Base-by-base conservation (phyloP, 1,140 invertebrate species). In the Antheraea pernyi region DNA sequence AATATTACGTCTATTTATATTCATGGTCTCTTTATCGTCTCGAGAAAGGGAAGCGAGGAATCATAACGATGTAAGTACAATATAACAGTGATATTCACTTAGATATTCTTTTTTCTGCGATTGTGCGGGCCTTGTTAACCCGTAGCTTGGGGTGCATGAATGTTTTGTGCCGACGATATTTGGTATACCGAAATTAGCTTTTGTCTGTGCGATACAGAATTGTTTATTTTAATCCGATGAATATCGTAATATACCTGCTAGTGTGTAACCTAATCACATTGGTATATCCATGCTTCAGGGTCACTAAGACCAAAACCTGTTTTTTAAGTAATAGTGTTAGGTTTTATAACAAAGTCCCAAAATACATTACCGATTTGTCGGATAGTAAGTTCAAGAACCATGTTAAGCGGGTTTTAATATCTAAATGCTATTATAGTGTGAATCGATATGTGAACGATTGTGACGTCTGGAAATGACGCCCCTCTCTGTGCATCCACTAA, bases 1-100 rank as follows among this genome's bases (percentile, higher is more conserved):
- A 87, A 88, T 88, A 91, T 89, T 88, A 83, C 82, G 76, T 78
- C 80, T 88, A 87, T 91, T 89, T 89, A 89, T 91, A 88, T 91
- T 91, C 89, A 86, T 86, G 81, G 75, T 72, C 76, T 77, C 77
- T 82, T 86, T 81, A 85, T 82, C 74, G 79, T 73, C 67, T 73
- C 72, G 68, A 77, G 74, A 75, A 80, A 75, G 69, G 72, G 75
- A 78, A 81, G 79, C 72, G 70, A 80, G 77, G 81, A 82, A 79
- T 81, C 78, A 81, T 85, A 85, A 79, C 76, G 69, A 78, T 81
- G 77, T 80, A 79, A 80, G 80, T 80, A 87, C 78, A 80, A 68
- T 72, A 72, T 42, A 77, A 81, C 75, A 75, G 70, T 67, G 72
- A 77, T 77, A 76, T 81, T 76, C 77, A 81, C 77, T 81, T 79